phyloP scores from a whole-genome alignment of 2,888 invertebrate species.

The Synergus laeviventris region DNA sequence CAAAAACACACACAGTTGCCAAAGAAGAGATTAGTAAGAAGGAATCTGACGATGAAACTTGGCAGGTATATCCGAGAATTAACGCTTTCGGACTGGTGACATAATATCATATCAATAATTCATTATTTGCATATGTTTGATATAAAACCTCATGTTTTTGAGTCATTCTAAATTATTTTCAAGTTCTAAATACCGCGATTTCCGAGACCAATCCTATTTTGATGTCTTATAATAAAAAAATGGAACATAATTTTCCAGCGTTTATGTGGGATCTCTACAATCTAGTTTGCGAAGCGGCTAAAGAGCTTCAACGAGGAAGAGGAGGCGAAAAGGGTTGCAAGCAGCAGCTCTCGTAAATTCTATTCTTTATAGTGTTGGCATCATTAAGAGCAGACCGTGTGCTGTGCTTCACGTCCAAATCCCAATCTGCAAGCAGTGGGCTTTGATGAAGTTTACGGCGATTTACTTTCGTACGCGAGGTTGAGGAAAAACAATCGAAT shows the following conservation, averaged over 20 bases:
- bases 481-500: neutral
- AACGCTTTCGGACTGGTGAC: constrained; percentile 11
- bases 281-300: constrained; percentile 7
- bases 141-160: neutral
- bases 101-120: neutral
- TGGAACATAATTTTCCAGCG: neutral
- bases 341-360: constrained; percentile 29
- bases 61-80: constrained; percentile 8
- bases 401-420: neutral
- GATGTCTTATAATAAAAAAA: neutral
- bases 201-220: neutral
- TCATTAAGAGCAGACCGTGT: constrained; percentile 14
- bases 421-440: neutral
- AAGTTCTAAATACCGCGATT: too few species aligned
- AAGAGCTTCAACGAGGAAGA: neutral
- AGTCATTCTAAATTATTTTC: neutral
- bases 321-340: constrained; percentile 1
- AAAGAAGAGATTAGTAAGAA: constrained; percentile 19
- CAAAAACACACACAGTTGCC: constrained; percentile 29
- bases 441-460: constrained; percentile 11
- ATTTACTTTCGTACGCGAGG: constrained; percentile 4
- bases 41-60: constrained; percentile 15
- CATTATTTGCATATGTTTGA: neutral
- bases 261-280: constrained; percentile 14
- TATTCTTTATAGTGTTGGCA: constrained; percentile 31